Conservation (phyloP, 2,888 invertebrate genomes). For the Antitype chi region DNA sequence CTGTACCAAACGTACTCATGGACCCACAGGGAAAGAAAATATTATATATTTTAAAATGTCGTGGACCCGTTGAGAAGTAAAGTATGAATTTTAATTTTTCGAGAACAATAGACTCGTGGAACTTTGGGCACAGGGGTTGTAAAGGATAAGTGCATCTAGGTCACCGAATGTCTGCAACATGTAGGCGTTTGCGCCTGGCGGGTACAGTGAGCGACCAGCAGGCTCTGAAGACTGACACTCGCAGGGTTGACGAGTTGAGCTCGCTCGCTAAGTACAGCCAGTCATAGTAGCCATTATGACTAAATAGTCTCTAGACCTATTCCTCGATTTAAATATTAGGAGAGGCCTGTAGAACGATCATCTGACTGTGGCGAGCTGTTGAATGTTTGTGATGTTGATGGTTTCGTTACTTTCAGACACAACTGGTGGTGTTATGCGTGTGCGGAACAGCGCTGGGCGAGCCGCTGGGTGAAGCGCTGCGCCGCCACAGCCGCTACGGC, state of each 20-base stretch:
- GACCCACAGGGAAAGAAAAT: no score
- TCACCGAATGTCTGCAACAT: background rate
- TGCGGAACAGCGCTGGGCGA: conserved; percentile 66
- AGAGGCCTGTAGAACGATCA: background rate
- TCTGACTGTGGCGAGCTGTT: background rate
- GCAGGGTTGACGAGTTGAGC: background rate
- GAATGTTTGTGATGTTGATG: conserved; percentile 10
- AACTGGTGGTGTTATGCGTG: conserved; percentile 71
- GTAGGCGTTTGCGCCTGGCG: no score
- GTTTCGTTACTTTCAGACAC: conserved; percentile 68
- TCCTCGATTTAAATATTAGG: background rate
- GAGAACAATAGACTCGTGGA: no score
- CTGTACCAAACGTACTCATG: no score
- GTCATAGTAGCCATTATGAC: background rate
- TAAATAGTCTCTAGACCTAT: background rate
- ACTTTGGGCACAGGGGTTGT: background rate
- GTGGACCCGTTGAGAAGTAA: no score
- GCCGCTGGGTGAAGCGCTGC: conserved; percentile 68
- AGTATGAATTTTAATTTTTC: no score
- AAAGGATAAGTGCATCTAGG: conserved; percentile 3
- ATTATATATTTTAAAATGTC: no score
- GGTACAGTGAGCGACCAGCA: background rate
- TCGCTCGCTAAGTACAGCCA: background rate
- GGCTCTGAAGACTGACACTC: background rate
- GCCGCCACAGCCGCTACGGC: conserved; percentile 72